Evolutionary conservation across 2,888 invertebrate species (phyloP).

Genomic region (Stomorhina lunata): DNA sequence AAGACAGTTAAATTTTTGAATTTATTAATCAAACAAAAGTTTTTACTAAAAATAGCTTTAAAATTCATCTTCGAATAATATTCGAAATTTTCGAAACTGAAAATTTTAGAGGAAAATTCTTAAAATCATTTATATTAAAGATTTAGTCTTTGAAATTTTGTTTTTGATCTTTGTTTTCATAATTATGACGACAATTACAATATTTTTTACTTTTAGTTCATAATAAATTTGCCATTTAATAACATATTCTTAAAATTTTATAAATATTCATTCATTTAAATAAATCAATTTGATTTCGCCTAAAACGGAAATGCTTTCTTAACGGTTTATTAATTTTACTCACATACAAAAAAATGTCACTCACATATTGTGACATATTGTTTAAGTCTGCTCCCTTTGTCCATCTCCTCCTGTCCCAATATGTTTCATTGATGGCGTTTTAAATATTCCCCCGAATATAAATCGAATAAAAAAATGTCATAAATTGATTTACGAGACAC

Average conservation of each 20-base stretch:
- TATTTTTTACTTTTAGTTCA: too few species aligned
- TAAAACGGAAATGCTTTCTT: conserved; percentile 22
- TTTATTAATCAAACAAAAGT: too few species aligned
- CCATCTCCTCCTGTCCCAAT: background rate
- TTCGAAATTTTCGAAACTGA: too few species aligned
- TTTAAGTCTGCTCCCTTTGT: background rate
- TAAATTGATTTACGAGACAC: conserved; percentile 11
- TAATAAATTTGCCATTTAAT: background rate
- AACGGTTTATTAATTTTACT: conserved; percentile 22
- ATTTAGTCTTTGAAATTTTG: too few species aligned
- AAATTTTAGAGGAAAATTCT: too few species aligned
- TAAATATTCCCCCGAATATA: background rate
- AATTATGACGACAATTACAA: too few species aligned
- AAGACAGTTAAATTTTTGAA: too few species aligned
- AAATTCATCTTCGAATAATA: too few species aligned
- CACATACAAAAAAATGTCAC: background rate
- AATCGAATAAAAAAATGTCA: conserved; percentile 1
- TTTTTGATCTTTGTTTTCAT: too few species aligned
- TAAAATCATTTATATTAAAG: too few species aligned
- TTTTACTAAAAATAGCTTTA: too few species aligned
- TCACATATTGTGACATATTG: background rate
- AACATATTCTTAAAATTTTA: background rate
- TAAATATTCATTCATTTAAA: background rate
- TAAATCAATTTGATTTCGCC: background rate
- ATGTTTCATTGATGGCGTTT: background rate